These are phyloP conservation scores for Miltochrista miniata DNA, from an alignment of 2,888 invertebrate species.

Conservation along the genomic window DNA sequence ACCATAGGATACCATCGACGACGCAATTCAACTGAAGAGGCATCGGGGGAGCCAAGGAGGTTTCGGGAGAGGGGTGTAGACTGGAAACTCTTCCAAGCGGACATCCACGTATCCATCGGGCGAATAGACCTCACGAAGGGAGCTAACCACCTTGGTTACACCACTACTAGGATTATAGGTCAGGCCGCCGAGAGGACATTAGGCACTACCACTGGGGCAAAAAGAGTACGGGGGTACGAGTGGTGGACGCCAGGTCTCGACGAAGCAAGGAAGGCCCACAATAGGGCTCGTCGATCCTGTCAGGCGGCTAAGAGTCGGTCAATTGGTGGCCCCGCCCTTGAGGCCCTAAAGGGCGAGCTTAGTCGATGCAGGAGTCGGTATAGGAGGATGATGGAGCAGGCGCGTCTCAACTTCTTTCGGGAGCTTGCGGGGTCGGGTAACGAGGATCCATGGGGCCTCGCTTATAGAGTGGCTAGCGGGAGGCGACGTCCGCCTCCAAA, in stretches of 20 bases:
- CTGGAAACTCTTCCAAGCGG: neutral
- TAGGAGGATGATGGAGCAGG: neutral
- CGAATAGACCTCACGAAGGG: neutral
- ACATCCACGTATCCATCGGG: neutral
- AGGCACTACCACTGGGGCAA: neutral
- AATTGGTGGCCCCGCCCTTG: neutral
- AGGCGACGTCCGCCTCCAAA: constrained; percentile 21
- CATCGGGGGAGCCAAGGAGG: neutral
- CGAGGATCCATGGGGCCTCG: constrained; percentile 23
- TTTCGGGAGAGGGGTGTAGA: neutral
- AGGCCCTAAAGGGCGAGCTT: too few species aligned
- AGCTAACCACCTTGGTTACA: neutral
- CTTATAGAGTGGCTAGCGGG: constrained; percentile 28
- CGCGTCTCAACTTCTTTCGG: neutral
- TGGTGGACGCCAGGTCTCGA: constrained; percentile 14
- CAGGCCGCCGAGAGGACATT: neutral
- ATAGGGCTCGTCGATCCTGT: too few species aligned
- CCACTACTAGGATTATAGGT: constrained; percentile 4
- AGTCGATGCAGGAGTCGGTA: neutral
- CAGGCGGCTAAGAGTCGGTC: too few species aligned
- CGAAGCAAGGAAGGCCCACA: constrained; percentile 6
- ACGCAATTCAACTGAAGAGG: neutral
- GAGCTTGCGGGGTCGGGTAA: constrained; percentile 1
- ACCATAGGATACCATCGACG: neutral
- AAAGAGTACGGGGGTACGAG: constrained; percentile 4